These are phyloP conservation scores for Acipenser transmontanus DNA, from an alignment of 2,797 vertebrate species.

Conservation along the genomic window DNA sequence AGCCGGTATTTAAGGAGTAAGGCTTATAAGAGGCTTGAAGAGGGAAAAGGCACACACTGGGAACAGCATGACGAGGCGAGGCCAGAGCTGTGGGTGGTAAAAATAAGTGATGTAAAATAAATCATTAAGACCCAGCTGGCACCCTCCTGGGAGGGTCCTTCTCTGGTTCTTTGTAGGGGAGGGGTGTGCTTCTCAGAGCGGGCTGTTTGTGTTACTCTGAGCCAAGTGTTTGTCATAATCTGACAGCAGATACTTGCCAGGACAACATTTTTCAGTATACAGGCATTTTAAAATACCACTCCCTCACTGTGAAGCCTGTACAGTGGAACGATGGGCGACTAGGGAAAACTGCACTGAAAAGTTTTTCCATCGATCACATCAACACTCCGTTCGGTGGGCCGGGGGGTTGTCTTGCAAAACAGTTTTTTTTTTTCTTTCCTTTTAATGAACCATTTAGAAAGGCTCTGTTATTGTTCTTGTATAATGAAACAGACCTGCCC, in stretches of 20 bases:
- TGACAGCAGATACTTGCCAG: slow-evolving; percentile 19
- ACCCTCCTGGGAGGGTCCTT: not conserved
- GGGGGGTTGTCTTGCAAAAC: not conserved
- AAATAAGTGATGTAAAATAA: not conserved
- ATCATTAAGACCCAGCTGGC: not conserved
- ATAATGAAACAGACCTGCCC: no score
- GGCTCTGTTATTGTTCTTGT: no score
- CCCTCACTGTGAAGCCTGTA: slow-evolving; percentile 14
- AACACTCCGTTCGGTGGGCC: slow-evolving; percentile 37
- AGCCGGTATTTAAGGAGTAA: not conserved
- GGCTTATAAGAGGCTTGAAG: not conserved
- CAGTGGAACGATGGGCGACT: slow-evolving; percentile 25
- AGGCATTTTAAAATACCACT: slow-evolving; percentile 33
- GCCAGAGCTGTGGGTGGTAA: not conserved
- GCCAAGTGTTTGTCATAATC: slow-evolving; percentile 30
- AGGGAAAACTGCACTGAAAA: slow-evolving; percentile 33
- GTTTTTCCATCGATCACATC: slow-evolving; percentile 38
- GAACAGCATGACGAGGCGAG: not conserved
- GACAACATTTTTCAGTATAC: slow-evolving; percentile 28
- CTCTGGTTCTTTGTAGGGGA: not conserved
- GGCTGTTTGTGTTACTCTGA: no score
- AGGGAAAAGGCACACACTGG: slow-evolving; percentile 8
- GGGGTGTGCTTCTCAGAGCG: not conserved
- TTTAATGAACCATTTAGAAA: no score
- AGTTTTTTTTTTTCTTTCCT: no score